Evolutionary conservation across 2,113 vertebrate genomes (phyloP).

Genomic region (Sorex fumeus): DNA sequence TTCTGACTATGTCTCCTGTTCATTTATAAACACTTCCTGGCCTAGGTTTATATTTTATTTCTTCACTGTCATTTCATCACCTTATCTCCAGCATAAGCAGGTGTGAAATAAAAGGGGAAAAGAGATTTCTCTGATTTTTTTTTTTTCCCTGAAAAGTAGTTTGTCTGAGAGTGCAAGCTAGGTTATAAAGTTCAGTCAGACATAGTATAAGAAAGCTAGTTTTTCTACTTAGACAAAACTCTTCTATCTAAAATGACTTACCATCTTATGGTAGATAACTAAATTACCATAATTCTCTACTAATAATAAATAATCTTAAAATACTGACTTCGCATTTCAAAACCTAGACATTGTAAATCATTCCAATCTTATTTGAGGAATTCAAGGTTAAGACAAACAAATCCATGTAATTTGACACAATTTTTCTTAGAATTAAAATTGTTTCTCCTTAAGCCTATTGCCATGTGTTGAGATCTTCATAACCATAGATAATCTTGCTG

Average conservation of each 20-base stretch:
- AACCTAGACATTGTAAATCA: background rate
- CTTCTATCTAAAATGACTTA: background rate
- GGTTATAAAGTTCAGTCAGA: background rate
- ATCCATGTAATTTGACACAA: background rate
- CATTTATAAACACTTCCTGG: background rate
- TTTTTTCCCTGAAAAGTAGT: background rate
- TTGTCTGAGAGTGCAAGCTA: background rate
- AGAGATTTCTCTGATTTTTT: background rate
- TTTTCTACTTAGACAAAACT: background rate
- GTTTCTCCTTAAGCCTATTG: constrained; percentile 50
- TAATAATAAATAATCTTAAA: constrained; percentile 29
- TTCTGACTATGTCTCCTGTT: background rate
- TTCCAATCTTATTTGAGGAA: constrained; percentile 18
- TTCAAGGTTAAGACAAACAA: background rate
- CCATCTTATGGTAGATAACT: background rate
- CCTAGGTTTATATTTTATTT: background rate
- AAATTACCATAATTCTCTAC: background rate
- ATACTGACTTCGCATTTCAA: constrained; percentile 25
- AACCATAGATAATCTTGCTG: constrained; percentile 35
- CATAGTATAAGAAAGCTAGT: background rate
- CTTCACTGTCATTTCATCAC: background rate
- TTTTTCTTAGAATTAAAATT: constrained; percentile 69
- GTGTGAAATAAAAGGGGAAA: background rate
- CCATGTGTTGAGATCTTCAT: constrained; percentile 24
- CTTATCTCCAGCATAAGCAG: background rate